Base-by-base conservation (phyloP, 2,797 vertebrate genomes). In the Syndactyla subalaris region DNA sequence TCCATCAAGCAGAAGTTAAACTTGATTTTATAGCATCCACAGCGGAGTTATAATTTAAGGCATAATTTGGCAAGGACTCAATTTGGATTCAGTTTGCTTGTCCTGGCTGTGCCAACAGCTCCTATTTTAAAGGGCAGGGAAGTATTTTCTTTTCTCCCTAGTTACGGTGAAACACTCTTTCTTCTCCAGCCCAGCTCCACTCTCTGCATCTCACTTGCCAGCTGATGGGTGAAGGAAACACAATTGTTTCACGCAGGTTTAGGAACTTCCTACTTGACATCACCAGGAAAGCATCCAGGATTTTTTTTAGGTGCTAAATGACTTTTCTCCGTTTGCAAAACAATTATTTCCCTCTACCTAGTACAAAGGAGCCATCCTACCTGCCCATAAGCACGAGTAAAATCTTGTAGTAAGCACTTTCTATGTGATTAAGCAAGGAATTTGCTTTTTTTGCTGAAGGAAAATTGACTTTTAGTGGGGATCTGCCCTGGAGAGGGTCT, bases 11-110 rank as follows among this genome's bases (percentile, higher is more conserved):
- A 93, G 95, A 95, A 97, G 87, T 94, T 96, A 95, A 97, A 92
- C 74, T 89, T 18, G 71, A 95, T 96, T 93, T 96, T 96, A 83
- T 80, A 91, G 91, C 81, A 65, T 89, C 65, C 92, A 66, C 61
- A 61, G 72, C 0, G 84, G 85, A 93, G 93, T 96, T 97, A 96
- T 95, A 95, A 97, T 92, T 96, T 95, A 95, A 96, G 83, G 89
- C 95, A 90, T 82, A 95, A 95, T 95, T 96, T 97, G 95, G 95
- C 96, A 0, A 86, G 57, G 55, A 4, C 80, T 97, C 93, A 77
- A 34, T 73, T 94, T 96, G 95, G 95, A 95, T 82, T 79, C 30
- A 2, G 45, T 82, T 91, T 82, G 51, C 88, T 87, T 72, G 72
- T 84, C 85, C 92, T 57, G n/a, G 58, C 49, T 1, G n/a, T 91